Percentiles rank a stretch among this genome's conserved stretches.
Conservation (phyloP, 1,140 invertebrate genomes). For the Neelides sp. region DNA sequence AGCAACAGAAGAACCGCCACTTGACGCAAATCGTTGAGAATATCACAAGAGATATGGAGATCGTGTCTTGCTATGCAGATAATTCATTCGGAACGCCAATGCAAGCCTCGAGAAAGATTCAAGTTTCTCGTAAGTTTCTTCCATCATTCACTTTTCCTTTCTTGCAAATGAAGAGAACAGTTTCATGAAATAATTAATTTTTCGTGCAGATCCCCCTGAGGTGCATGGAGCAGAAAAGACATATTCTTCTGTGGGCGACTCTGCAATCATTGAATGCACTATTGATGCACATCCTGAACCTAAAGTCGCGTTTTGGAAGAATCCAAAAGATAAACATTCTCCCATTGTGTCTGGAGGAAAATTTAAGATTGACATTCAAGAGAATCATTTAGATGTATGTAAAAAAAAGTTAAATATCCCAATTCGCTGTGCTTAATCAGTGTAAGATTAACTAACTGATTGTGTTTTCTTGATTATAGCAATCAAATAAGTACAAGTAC, state of each 20-base stretch:
- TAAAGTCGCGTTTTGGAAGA: slow-evolving; percentile 63
- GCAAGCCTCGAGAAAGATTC: slow-evolving; percentile 59
- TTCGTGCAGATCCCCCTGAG: slow-evolving; percentile 50
- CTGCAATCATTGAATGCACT: slow-evolving; percentile 56
- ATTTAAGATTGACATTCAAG: slow-evolving; percentile 1
- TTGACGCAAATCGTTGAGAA: slow-evolving; percentile 69
- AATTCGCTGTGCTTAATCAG: not conserved
- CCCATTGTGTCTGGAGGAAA: slow-evolving; percentile 62
- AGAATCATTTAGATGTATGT: slow-evolving; percentile 5
- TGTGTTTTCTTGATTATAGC: slow-evolving; percentile 32
- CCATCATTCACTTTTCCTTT: too few relatives aligned
- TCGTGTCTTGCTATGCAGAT: slow-evolving; percentile 69
- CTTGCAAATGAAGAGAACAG: too few relatives aligned
- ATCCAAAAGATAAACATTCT: slow-evolving; percentile 50
- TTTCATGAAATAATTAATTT: too few relatives aligned
- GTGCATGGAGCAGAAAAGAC: slow-evolving; percentile 59
- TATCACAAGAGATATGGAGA: slow-evolving; percentile 64
- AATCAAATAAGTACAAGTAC: slow-evolving; percentile 53
- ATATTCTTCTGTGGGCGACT: slow-evolving; percentile 54
- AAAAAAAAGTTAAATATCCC: not conserved
- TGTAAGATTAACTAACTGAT: not conserved
- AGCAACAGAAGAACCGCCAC: slow-evolving; percentile 60
- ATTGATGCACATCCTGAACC: slow-evolving; percentile 63
- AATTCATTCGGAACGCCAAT: slow-evolving; percentile 71
- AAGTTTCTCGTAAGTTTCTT: slow-evolving; percentile 57